Percentiles rank a stretch among this genome's conserved stretches.
These are phyloP conservation scores for Cyanoramphus novaezelandiae DNA, from an alignment of 2,113 vertebrate species.

Conservation along the genomic window DNA sequence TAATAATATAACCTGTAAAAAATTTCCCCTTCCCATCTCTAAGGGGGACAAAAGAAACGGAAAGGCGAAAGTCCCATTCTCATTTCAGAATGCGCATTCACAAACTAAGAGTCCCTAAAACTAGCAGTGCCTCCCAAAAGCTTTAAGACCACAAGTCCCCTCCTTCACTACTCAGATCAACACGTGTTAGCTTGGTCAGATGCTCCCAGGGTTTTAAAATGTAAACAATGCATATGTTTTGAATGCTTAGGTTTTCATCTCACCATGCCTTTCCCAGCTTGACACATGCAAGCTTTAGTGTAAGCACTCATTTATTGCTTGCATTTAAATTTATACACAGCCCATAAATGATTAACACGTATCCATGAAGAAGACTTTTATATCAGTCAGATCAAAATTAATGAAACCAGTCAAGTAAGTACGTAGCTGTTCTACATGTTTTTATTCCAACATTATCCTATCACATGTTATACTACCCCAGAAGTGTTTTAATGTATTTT, in stretches of 20 bases:
- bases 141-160: background rate
- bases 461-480: background rate
- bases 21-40: background rate
- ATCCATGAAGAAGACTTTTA: slow-evolving; percentile 57
- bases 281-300: background rate
- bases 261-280: background rate
- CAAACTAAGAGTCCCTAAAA: background rate
- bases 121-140: background rate
- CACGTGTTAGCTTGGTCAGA: background rate
- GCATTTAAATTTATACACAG: slow-evolving; percentile 56
- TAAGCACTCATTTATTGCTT: background rate
- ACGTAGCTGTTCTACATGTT: slow-evolving; percentile 61
- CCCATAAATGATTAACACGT: slow-evolving; percentile 63
- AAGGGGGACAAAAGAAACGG: background rate
- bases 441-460: slow-evolving; percentile 61
- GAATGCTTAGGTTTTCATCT: background rate
- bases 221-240: background rate
- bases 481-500: slow-evolving; percentile 55
- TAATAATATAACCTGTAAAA: background rate
- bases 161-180: background rate
- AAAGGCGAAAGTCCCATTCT: background rate
- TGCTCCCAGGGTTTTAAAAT: background rate
- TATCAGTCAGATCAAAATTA: slow-evolving; percentile 71
- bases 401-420: slow-evolving; percentile 60
- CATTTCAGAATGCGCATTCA: background rate